Conservation (phyloP, 2,888 invertebrate species). For the Eledone cirrhosa region DNA sequence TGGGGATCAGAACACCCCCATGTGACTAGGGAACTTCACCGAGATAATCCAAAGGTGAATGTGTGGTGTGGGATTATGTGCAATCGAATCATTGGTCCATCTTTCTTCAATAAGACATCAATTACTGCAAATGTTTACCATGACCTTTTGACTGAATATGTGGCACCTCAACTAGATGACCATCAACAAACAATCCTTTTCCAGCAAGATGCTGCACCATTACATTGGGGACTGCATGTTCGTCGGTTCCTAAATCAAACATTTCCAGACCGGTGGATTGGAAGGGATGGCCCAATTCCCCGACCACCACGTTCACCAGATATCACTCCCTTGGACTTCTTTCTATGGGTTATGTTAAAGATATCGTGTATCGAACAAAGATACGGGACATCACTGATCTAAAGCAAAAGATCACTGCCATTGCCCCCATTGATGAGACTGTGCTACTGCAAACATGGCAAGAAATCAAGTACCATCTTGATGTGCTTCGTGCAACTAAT, state of each 20-base stretch:
- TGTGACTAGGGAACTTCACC: background rate
- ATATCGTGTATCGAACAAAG: too few relatives aligned
- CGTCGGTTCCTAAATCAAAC: background rate
- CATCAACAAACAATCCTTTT: background rate
- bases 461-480: too few relatives aligned
- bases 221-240: slow-evolving; percentile 9
- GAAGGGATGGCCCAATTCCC: background rate
- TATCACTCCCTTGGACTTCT: too few relatives aligned
- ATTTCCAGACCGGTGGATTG: slow-evolving; percentile 14
- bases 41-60: background rate
- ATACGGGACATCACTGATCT: too few relatives aligned
- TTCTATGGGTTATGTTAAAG: too few relatives aligned
- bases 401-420: too few relatives aligned
- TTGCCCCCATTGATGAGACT: too few relatives aligned
- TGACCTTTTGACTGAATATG: slow-evolving; percentile 12
- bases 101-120: background rate
- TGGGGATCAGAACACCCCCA: slow-evolving; percentile 18
- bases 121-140: background rate
- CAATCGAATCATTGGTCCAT: background rate
- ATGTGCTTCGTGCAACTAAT: too few relatives aligned
- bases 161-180: slow-evolving; percentile 5
- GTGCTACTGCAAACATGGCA: too few relatives aligned
- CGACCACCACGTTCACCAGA: too few relatives aligned
- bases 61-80: slow-evolving; percentile 15
- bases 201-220: slow-evolving; percentile 4